Evolutionary conservation across 2,797 vertebrate species (phyloP).

Genomic region (Melopsittacus undulatus): DNA sequence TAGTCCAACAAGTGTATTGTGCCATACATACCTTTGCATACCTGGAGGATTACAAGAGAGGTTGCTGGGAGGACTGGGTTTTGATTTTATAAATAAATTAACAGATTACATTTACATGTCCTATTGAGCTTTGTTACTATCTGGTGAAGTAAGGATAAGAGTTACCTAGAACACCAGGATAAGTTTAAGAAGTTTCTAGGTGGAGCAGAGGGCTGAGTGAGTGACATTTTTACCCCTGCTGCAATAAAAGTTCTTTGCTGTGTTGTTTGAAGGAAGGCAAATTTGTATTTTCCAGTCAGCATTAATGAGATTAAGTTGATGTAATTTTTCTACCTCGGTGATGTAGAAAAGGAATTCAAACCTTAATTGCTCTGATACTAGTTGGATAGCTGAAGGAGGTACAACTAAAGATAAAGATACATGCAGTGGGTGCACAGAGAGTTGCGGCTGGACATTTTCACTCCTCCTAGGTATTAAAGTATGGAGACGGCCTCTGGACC

Average conservation of each 20-base stretch:
- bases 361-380: neutral
- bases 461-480: neutral
- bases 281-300: neutral
- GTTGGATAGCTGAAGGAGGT: neutral
- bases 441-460: neutral
- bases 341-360: neutral
- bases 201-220: neutral
- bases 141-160: neutral
- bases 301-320: neutral
- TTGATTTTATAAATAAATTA: neutral
- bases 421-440: neutral
- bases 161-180: neutral
- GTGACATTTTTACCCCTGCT: neutral
- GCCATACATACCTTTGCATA: neutral
- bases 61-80: neutral
- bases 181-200: neutral
- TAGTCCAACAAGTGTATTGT: neutral
- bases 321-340: neutral
- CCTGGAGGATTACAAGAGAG: neutral
- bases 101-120: neutral
- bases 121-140: neutral
- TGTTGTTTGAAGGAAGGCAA: neutral
- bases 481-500: neutral
- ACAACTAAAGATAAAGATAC: neutral
- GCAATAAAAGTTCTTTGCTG: neutral